These are phyloP conservation scores for Probaryconus sp. DNA, from an alignment of 1,140 invertebrate genomes.

Conservation along the genomic window DNA sequence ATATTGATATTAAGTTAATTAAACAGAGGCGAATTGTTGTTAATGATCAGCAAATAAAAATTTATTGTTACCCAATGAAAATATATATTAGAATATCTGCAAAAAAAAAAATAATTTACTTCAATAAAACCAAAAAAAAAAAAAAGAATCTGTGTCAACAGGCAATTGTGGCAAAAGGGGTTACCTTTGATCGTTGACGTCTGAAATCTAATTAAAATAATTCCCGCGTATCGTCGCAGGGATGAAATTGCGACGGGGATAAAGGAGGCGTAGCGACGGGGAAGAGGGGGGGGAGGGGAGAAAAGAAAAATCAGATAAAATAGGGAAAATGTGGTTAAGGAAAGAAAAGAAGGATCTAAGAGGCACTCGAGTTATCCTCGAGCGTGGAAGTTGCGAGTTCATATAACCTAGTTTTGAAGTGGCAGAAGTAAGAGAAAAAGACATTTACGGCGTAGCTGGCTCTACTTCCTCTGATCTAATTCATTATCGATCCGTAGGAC, in stretches of 20 bases:
- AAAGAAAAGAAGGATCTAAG: conserved; percentile 47
- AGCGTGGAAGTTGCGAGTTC: conserved; percentile 47
- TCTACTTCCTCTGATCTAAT: conserved; percentile 30
- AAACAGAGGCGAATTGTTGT: too few species aligned
- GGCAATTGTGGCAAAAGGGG: too few species aligned
- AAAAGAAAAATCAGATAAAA: conserved; percentile 14
- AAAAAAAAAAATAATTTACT: too few species aligned
- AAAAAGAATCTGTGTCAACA: background rate
- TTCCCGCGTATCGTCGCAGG: background rate
- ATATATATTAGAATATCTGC: too few species aligned
- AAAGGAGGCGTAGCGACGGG: too few species aligned
- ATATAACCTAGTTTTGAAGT: conserved; percentile 57
- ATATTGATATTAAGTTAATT: too few species aligned
- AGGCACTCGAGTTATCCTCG: conserved; percentile 35
- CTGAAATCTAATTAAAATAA: conserved; percentile 25
- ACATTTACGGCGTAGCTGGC: conserved; percentile 47
- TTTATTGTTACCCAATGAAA: too few species aligned
- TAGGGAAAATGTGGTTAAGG: conserved; percentile 36
- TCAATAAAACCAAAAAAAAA: too few species aligned
- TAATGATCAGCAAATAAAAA: too few species aligned
- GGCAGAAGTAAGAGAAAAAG: conserved; percentile 53
- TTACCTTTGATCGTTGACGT: too few species aligned
- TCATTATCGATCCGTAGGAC: conserved; percentile 49
- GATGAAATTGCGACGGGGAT: conserved; percentile 11
- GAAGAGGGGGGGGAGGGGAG: conserved; percentile 1